Evolutionary conservation across 2,113 vertebrate species (phyloP), one percentile per base, ranked within the genome.

Genomic region (Myiozetetes cayanensis): DNA sequence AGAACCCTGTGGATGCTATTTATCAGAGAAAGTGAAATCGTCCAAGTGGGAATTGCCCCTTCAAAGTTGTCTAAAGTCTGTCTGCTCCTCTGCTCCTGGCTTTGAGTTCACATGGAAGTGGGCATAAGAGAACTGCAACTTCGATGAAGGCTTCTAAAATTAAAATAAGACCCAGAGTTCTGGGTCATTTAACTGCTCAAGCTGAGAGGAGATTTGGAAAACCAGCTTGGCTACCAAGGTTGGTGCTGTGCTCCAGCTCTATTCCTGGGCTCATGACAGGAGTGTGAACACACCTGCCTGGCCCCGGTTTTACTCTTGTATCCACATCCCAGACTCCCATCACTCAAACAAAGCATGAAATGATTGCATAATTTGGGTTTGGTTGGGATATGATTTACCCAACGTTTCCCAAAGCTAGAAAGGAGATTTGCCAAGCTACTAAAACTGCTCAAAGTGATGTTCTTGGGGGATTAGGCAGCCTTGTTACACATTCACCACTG

Each of bases 211-310:
- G 41, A 17, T 7, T 84, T 35, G 58, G 76, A 43, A 73, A 86
- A 44, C 1, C 30, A 61, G 33, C 31, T 76, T 72, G 83, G 56
- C 70, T 62, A 24, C 61, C 4, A 19, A 46, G 28, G 14, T 22
- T 67, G 66, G 66, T 86, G 56, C 52, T 86, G 28, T 79, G 75
- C 21, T 78, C 22, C 12, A 23, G 6, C n/a, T 75, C 22, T 56
- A 44, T 67, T 55, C n/a, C 74, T 4, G 8, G 37, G 43, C 70
- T 62, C 61, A 71, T 76, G 52, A 37, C 21, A 49, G 88, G 25
- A 31, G 7, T 58, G 28, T 1, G 4, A 79, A 39, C 2, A 3
- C 10, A 35, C 37, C 7, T 0, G 0, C 39, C 55, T 47, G 21
- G 14, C 52, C 70, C 39, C 43, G 2, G 0, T 43, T 77, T 39